Base-by-base conservation (phyloP, 2,888 invertebrate genomes). In the Dicyrtoma fusca region DNA sequence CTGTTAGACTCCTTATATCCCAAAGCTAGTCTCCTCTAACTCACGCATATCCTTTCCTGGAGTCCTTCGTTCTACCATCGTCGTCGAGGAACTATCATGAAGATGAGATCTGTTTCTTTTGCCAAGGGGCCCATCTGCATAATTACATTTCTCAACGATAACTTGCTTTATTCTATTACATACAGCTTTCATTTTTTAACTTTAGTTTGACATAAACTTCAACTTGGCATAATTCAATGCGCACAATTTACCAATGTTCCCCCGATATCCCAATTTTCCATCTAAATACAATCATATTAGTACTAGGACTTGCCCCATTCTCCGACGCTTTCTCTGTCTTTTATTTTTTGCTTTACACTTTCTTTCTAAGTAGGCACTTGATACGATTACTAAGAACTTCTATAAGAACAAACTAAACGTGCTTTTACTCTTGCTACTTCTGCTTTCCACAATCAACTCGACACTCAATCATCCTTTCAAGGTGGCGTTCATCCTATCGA, bases 111-210 rank as follows among this genome's bases (percentile, higher is more conserved):
- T 51, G 34, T 53, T 34, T 55, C 55, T 42, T 44, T 55, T 66
- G 57, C 55, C 66, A 55, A 55, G 66, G 55, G 55, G 21, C 23
- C 72, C 62, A 68, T 72, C 62, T 72, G 63, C 72, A 72, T 72
- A 72, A 72, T 72, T 68, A 68, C 59, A 69, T 68, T 72, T 63
- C 68, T 66, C 14, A 62, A 68, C 25, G 63, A 72, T 61, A 72
- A 63, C 47, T 63, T 45, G 14, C 57, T 25, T 57, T 21, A 57
- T 57, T 57, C 57, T 57, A 14, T 45, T 59, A 55, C 25, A 11
- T 57, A 25, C 26, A 14, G n/a, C 26, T 25, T 57, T 25, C 57
- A 2, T 57, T 57, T 57, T 21, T 10, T 57, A 23, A 5, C 25
- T 25, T 14, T 21, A 57, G 19, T n/a, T 49, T 14, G 14, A 11